Evolutionary conservation across 2,113 vertebrate genomes (phyloP).

Genomic region (Chlorocebus sabaeus): DNA sequence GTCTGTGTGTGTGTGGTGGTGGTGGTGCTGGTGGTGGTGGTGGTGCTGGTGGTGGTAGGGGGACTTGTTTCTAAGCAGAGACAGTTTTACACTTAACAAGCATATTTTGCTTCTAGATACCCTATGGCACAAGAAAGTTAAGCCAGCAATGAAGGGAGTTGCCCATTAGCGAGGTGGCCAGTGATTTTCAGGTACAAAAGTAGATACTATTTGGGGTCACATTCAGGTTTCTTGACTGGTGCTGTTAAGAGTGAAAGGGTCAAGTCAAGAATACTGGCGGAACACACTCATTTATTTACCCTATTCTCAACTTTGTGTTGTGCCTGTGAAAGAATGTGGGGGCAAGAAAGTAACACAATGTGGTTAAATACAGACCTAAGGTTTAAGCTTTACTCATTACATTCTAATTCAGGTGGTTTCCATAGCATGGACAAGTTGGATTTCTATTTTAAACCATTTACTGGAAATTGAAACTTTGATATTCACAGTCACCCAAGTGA

Average conservation of each 20-base stretch:
- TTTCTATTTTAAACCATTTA: conserved; percentile 16
- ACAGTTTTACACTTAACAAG: not conserved
- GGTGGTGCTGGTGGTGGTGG: too few species aligned
- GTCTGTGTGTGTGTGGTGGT: too few species aligned
- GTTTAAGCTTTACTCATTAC: not conserved
- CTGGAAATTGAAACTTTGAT: not conserved
- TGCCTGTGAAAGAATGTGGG: not conserved
- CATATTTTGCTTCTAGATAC: not conserved
- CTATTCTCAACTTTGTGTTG: not conserved
- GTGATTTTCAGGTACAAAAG: not conserved
- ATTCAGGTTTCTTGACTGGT: not conserved
- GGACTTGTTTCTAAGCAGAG: not conserved
- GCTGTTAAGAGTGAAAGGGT: not conserved
- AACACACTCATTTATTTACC: not conserved
- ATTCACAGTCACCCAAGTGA: not conserved
- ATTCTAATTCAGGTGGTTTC: not conserved
- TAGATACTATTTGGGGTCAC: not conserved
- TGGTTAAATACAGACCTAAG: not conserved
- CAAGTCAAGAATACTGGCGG: not conserved
- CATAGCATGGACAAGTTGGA: not conserved
- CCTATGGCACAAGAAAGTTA: not conserved
- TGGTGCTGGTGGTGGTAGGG: too few species aligned
- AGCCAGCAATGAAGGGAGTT: not conserved
- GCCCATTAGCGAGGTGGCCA: not conserved
- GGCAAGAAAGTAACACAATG: not conserved